Base-by-base conservation (phyloP, 2,888 invertebrate species). In the Petrophora chlorosata region DNA sequence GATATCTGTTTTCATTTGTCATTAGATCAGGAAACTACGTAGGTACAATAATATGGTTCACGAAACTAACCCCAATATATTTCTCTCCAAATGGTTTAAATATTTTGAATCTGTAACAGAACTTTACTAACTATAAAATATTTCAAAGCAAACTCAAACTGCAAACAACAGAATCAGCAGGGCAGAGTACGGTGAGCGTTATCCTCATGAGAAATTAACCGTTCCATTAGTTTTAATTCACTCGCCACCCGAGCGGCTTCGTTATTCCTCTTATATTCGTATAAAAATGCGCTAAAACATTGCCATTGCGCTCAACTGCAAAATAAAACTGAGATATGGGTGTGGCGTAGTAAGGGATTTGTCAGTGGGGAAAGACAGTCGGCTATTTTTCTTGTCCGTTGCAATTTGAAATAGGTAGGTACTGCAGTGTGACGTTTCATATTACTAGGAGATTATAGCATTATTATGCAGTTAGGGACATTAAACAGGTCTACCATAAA, bases 181-280 rank as follows among this genome's bases (percentile, higher is more conserved):
- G 68, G 74, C 70, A 68, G 76, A 76, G 74, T 73, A 74, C 65
- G 61, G 53, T 59, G 61, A 76, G 79, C 75, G 81, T 80, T 83
- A 86, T 85, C 76, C 89, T 88, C 89, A 82, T 84, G 88, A 89
- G 89, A 89, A 89, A 89, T 89, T 88, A 88, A 85, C 80, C 75
- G 84, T 82, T 86, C 88, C 88, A 89, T 89, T 89, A 89, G 86
- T 89, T 89, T 89, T 88, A 88, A 89, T 88, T 88, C 85, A 85
- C 85, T 81, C 75, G 79, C 72, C 79, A 73, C 73, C 73, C 76
- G 71, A 70, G 75, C 71, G 65, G 70, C 70, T 83, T 82, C 82
- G 83, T 87, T 85, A 85, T 87, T 84, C 78, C 78, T 72, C 72
- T 76, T 78, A 72, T 79, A 74, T 77, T 79, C 75, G 65, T 78